Base-by-base conservation (phyloP, 2,797 vertebrate genomes). In the Epinephelus malabaricus region DNA sequence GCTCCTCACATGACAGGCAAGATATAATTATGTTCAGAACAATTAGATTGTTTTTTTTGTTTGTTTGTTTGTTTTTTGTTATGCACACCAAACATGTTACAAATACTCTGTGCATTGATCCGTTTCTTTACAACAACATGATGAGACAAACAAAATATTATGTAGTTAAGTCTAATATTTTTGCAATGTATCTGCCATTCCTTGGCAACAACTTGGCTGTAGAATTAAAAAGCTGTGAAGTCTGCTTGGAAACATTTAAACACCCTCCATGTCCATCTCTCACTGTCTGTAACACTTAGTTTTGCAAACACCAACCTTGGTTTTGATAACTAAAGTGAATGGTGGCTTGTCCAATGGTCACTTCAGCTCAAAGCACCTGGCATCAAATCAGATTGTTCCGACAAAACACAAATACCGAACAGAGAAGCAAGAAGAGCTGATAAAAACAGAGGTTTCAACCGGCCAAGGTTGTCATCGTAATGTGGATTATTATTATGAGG, bases 161-260 rank as follows among this genome's bases (percentile, higher is more conserved):
- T 17, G 14, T 8, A 34, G 13, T 43, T 6, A 25, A 68, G 34
- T 17, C 3, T 43, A 18, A 54, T 54, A 19, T 53, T 12, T 70
- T 59, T 59, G 10, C 51, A 45, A 6, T 46, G 15, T 30, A 17
- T 58, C 3, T 58, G 18, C 27, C 5, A 23, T 43, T 19, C 27
- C 2, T 27, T 56, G 21, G 40, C 17, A 56, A 56, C 5, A 54
- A 40, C 15, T 10, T 55, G 55, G 13, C 21, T 66, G 18, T 60
- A 27, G 60, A 70, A 54, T 70, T 14, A 19, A 53, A 25, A 27
- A 19, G 25, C 38, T 69, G 34, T 68, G 8, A 69, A 58, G 18
- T 68, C 66, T 60, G 67, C 25, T 46, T 73, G 14, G 53, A 63
- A 15, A 70, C 46, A 74, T 63, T 34, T 63, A 17, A 56, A 11